A percentile compares a stretch with the other conserved stretches of the same genome.
Conservation (phyloP, 2,113 vertebrate species). For the Brienomyrus longianalis region DNA sequence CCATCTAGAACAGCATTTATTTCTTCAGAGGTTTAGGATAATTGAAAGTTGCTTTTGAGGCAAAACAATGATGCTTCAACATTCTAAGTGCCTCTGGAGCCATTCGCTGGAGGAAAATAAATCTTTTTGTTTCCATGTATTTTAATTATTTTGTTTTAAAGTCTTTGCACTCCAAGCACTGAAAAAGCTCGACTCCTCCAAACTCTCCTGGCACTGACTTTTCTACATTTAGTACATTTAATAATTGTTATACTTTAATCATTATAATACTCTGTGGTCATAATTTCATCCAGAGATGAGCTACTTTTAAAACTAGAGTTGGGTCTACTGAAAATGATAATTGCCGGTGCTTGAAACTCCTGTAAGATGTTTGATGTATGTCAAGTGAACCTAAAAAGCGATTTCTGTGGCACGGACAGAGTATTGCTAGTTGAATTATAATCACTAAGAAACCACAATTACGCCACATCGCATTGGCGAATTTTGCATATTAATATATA, state of each 20-base stretch:
- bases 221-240: background rate
- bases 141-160: background rate
- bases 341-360: background rate
- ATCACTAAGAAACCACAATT: background rate
- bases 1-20: background rate
- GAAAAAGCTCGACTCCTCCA: background rate
- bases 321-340: background rate
- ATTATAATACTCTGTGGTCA: background rate
- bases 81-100: background rate
- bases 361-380: background rate
- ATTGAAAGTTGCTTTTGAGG: background rate
- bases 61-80: background rate
- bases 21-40: background rate
- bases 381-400: background rate
- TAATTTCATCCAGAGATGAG: background rate
- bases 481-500: background rate
- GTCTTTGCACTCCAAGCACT: background rate
- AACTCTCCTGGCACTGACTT: background rate
- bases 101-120: background rate
- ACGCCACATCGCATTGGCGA: background rate
- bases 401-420: background rate
- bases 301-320: background rate
- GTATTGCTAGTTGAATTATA: background rate
- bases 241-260: background rate
- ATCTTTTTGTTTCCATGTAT: background rate